Evolutionary conservation across 2,113 vertebrate species (phyloP).

Genomic region (Phainopepla nitens): DNA sequence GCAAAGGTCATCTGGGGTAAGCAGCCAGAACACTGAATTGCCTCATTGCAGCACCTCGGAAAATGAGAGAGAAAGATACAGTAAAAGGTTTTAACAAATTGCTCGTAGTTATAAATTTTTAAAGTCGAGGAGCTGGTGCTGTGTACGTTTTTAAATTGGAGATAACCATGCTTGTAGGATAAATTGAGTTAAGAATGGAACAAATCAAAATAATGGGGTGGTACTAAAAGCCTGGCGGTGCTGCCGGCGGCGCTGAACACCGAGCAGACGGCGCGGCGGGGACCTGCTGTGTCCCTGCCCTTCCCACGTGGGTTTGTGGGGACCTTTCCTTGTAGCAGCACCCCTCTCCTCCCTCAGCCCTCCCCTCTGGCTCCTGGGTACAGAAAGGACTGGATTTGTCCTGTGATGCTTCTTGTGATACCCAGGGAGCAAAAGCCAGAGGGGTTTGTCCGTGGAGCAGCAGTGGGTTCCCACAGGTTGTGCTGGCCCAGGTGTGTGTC

Average conservation of each 20-base stretch:
- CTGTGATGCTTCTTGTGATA: neutral
- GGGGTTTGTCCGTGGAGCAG: neutral
- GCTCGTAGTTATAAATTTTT: neutral
- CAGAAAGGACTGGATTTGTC: neutral
- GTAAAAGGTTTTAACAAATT: conserved; percentile 39
- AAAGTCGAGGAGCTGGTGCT: conserved; percentile 6
- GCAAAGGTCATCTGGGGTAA: conserved; percentile 25
- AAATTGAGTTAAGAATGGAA: conserved; percentile 33
- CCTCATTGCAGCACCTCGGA: neutral
- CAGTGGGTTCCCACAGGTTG: neutral
- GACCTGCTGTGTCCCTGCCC: neutral
- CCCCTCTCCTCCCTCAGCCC: neutral
- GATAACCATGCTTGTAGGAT: conserved; percentile 36
- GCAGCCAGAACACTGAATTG: conserved; percentile 6
- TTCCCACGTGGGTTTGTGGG: neutral
- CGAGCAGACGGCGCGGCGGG: fast-evolving
- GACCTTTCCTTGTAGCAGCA: neutral
- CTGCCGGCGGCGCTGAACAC: neutral
- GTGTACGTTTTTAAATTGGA: conserved; percentile 17
- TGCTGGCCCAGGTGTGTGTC: neutral
- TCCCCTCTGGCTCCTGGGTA: neutral
- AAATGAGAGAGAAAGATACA: conserved; percentile 5
- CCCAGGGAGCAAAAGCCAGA: neutral
- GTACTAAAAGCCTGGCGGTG: neutral
- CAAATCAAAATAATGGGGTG: conserved; percentile 15